These are phyloP conservation scores for Melieria omissa DNA, from an alignment of 2,888 invertebrate species.

Conservation along the genomic window DNA sequence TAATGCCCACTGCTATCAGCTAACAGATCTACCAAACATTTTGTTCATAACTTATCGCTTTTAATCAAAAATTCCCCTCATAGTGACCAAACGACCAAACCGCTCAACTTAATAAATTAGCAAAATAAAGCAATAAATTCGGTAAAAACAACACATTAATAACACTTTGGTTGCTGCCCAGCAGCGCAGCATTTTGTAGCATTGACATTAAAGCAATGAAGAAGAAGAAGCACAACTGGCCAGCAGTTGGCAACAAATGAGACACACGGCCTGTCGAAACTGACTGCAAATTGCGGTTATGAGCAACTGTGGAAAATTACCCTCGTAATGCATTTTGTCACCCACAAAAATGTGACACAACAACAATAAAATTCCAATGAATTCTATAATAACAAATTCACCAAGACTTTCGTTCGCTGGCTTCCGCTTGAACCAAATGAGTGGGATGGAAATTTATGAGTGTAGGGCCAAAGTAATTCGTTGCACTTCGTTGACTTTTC, in stretches of 20 bases:
- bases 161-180: conserved; percentile 60
- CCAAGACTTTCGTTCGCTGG: conserved; percentile 11
- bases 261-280: no score
- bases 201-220: no score
- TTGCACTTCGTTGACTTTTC: conserved; percentile 17
- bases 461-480: conserved; percentile 18
- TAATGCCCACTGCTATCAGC: no score
- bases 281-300: no score
- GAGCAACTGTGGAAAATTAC: neutral
- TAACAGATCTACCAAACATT: no score
- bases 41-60: no score
- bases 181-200: neutral
- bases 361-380: conserved; percentile 20
- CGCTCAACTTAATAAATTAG: conserved; percentile 55
- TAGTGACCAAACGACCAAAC: neutral
- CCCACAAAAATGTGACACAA: conserved; percentile 17
- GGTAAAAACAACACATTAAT: conserved; percentile 64
- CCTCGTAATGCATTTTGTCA: neutral
- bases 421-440: conserved; percentile 7
- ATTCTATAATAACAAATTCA: conserved; percentile 10
- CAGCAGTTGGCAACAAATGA: no score
- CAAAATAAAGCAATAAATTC: conserved; percentile 64
- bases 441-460: conserved; percentile 11
- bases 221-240: no score
- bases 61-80: no score